phyloP scores from a whole-genome alignment of 2,113 vertebrate genomes.

The Bothrops jararaca region DNA sequence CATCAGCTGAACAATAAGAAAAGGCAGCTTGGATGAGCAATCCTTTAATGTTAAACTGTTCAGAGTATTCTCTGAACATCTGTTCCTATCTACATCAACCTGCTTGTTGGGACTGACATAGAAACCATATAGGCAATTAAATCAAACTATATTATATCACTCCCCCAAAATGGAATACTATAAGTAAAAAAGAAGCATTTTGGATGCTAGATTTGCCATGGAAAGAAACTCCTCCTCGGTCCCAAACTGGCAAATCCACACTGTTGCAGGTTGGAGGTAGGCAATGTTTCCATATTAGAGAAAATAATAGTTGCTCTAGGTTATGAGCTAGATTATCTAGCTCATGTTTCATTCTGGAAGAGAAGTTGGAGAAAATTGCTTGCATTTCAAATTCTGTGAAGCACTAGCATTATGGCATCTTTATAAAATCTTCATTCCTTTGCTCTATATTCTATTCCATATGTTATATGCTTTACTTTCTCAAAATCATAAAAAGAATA shows the following conservation, averaged over 20 bases:
- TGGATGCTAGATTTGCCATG: neutral
- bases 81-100: neutral
- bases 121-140: neutral
- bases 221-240: neutral
- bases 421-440: neutral
- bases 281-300: neutral
- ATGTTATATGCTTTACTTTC: neutral
- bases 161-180: neutral
- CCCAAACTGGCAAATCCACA: neutral
- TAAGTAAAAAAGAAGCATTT: neutral
- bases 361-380: neutral
- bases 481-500: neutral
- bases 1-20: neutral
- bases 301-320: neutral
- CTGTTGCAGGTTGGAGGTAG: neutral
- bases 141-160: neutral
- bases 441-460: neutral
- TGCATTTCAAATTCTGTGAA: neutral
- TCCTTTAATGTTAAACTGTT: neutral
- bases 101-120: neutral
- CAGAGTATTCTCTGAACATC: neutral
- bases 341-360: neutral
- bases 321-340: neutral
- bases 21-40: neutral
- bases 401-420: too few species aligned